Evolutionary conservation across 92 coral and sea anemone genomes (phyloP).

Genomic region (Parazoanthus swiftii): DNA sequence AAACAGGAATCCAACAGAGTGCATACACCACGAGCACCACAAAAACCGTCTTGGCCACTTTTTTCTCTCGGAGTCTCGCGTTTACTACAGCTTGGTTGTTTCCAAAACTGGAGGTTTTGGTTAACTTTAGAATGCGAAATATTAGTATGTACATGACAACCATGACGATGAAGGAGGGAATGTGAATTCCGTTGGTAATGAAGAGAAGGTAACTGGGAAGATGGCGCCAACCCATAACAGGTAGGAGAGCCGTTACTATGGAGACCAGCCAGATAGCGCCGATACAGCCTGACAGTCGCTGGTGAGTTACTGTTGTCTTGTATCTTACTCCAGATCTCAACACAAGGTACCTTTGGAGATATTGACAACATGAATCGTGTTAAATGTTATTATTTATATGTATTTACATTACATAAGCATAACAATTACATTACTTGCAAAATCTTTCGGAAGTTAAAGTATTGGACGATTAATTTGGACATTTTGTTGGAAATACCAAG

Average conservation of each 20-base stretch:
- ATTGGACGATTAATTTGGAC: too few species aligned
- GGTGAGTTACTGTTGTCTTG: conserved; percentile 10
- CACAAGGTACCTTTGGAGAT: conserved; percentile 19
- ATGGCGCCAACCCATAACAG: conserved; percentile 23
- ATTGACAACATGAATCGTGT: background rate
- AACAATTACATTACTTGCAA: too few species aligned
- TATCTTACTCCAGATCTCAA: conserved; percentile 22
- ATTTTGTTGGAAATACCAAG: too few species aligned
- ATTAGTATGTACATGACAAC: conserved; percentile 26
- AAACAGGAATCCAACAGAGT: conserved; percentile 31
- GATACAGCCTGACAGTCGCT: conserved; percentile 31
- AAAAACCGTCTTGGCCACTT: conserved; percentile 26
- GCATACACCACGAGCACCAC: conserved; percentile 24
- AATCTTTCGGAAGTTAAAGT: too few species aligned
- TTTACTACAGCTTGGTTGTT: conserved; percentile 16
- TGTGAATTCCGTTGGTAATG: background rate
- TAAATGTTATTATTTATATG: background rate
- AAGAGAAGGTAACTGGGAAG: conserved; percentile 18
- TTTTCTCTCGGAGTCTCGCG: conserved; percentile 25
- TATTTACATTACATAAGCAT: too few species aligned
- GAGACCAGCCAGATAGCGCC: conserved; percentile 33
- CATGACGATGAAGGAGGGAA: conserved; percentile 19
- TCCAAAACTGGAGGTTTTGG: background rate
- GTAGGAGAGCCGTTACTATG: conserved; percentile 9
- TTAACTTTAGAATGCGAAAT: conserved; percentile 28